A percentile compares a stretch with the other conserved stretches of the same genome.
Evolutionary conservation across 1,140 invertebrate genomes (phyloP).

Genomic region (Drosophila takahashii): DNA sequence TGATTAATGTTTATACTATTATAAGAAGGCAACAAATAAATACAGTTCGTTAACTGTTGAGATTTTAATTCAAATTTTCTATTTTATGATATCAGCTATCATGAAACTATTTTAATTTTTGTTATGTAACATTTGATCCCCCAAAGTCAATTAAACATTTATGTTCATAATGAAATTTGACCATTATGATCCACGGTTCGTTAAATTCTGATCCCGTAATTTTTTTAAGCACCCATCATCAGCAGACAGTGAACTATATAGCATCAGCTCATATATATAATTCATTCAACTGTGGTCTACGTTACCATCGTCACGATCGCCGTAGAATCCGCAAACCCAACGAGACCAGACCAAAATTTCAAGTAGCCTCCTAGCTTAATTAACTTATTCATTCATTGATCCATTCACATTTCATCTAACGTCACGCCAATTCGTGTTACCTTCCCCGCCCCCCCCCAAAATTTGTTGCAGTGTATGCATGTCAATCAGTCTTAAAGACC

Average conservation of each 20-base stretch:
- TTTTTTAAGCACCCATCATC: slow-evolving; percentile 11
- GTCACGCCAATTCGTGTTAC: slow-evolving; percentile 20
- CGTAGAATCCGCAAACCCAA: slow-evolving; percentile 1
- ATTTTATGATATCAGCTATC: not conserved
- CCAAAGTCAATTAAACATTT: not conserved
- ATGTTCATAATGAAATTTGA: not conserved
- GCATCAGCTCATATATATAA: slow-evolving; percentile 2
- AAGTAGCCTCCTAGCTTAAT: slow-evolving; percentile 25
- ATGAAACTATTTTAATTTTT: not conserved
- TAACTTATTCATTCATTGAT: slow-evolving; percentile 53
- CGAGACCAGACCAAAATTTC: slow-evolving; percentile 26
- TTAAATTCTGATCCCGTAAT: not conserved
- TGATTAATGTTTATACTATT: too few relatives aligned
- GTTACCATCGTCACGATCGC: slow-evolving; percentile 29
- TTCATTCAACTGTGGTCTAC: slow-evolving; percentile 38
- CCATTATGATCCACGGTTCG: slow-evolving; percentile 16
- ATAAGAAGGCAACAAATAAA: too few relatives aligned
- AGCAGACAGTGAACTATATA: slow-evolving; percentile 32
- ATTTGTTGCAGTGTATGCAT: slow-evolving; percentile 56
- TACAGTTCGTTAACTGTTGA: too few relatives aligned
- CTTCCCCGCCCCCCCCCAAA: not conserved
- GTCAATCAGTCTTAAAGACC: slow-evolving; percentile 39
- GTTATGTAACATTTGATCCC: not conserved
- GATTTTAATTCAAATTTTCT: too few relatives aligned
- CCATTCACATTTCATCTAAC: slow-evolving; percentile 41